phyloP scores from a whole-genome alignment of 2,113 vertebrate genomes.

The Glaucidium brasilianum region DNA sequence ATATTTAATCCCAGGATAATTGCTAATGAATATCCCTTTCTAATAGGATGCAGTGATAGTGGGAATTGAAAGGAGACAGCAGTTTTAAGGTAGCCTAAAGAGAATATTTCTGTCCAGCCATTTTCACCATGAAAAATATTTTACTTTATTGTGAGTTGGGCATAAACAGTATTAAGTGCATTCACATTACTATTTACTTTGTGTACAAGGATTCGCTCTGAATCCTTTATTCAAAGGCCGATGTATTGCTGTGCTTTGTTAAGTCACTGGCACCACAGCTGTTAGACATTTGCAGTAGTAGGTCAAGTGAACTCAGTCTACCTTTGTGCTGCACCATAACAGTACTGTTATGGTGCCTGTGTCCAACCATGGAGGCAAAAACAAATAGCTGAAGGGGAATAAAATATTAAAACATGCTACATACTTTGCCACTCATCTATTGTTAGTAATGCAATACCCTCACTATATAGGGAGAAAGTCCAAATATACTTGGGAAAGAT shows the following conservation, averaged over 20 bases:
- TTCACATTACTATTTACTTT: not conserved
- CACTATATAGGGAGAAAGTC: not conserved
- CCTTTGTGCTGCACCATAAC: not conserved
- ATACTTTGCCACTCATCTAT: not conserved
- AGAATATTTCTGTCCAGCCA: not conserved
- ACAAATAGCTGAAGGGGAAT: not conserved
- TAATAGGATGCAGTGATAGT: not conserved
- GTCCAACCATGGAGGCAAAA: not conserved
- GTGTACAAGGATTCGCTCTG: not conserved
- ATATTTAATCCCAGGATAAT: not conserved
- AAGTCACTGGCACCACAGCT: not conserved
- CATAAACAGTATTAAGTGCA: not conserved
- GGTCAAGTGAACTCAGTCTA: not conserved
- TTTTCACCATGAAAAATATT: not conserved
- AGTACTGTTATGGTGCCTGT: not conserved
- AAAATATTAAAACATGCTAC: not conserved
- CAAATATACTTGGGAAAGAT: not conserved
- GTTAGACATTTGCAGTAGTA: not conserved
- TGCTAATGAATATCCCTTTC: not conserved
- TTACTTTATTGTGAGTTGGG: not conserved
- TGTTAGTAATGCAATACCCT: too few relatives aligned
- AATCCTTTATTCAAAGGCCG: not conserved
- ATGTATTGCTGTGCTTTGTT: not conserved
- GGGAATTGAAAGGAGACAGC: not conserved
- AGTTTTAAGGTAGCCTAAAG: not conserved